Percentiles rank a stretch among this genome's conserved stretches.
phyloP scores from a whole-genome alignment of 2,113 vertebrate species.

The Mola mola region DNA sequence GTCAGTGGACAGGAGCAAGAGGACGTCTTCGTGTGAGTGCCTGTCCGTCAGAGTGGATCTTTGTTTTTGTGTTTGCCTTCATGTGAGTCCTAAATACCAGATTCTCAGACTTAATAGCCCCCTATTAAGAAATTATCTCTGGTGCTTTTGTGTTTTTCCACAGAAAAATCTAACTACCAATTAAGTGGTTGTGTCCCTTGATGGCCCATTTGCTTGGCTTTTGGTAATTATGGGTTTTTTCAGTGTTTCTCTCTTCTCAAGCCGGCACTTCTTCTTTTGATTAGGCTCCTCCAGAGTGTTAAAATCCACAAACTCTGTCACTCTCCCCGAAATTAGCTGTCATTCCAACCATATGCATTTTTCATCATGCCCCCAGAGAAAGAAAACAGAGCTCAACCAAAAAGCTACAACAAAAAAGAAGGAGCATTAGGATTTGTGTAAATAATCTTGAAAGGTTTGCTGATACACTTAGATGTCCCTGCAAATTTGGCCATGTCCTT shows the following conservation, averaged over 20 bases:
- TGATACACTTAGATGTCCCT: slow-evolving; percentile 2
- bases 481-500: not conserved
- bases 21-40: not conserved
- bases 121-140: slow-evolving; percentile 82
- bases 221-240: slow-evolving; percentile 78
- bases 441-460: slow-evolving; percentile 7
- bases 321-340: slow-evolving; percentile 70
- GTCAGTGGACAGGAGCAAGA: slow-evolving; percentile 10
- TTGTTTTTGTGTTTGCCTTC: slow-evolving; percentile 58
- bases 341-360: slow-evolving; percentile 64
- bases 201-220: slow-evolving; percentile 74
- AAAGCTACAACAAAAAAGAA: slow-evolving; percentile 17
- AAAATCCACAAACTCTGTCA: slow-evolving; percentile 70
- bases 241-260: slow-evolving; percentile 62
- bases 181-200: slow-evolving; percentile 76
- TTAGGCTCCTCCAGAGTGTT: slow-evolving; percentile 68
- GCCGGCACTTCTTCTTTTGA: slow-evolving; percentile 71
- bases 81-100: slow-evolving; percentile 71
- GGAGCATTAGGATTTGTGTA: not conserved
- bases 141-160: slow-evolving; percentile 77
- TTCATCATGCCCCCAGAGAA: slow-evolving; percentile 60
- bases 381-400: slow-evolving; percentile 21
- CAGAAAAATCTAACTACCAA: slow-evolving; percentile 78
- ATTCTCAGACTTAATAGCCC: slow-evolving; percentile 75
- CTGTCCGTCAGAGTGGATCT: slow-evolving; percentile 4